phyloP scores from a whole-genome alignment of 2,797 vertebrate genomes.

The Lerista edwardsae region DNA sequence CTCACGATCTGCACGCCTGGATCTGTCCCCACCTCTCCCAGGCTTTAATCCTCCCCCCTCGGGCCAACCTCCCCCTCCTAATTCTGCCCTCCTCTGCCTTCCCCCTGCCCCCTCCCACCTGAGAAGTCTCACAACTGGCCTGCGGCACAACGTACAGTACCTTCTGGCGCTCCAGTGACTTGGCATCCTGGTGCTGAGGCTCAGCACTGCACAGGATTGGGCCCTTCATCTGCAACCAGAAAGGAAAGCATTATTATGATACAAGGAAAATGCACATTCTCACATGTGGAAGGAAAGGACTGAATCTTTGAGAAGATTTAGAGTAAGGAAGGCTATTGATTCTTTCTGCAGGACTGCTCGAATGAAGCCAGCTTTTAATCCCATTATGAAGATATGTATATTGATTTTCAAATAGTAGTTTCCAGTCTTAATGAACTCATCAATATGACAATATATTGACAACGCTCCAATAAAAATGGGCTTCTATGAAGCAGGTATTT shows the following conservation, averaged over 20 bases:
- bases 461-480: constrained; percentile 41
- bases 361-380: constrained; percentile 64
- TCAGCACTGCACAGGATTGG: too few species aligned
- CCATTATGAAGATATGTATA: constrained; percentile 47
- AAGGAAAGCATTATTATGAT: constrained; percentile 45
- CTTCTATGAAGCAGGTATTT: constrained; percentile 69
- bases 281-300: constrained; percentile 44
- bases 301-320: constrained; percentile 40
- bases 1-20: too few species aligned
- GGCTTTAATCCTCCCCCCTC: too few species aligned
- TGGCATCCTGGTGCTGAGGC: too few species aligned
- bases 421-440: constrained; percentile 66
- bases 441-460: constrained; percentile 62
- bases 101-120: too few species aligned
- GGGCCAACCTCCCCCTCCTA: too few species aligned
- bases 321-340: constrained; percentile 35
- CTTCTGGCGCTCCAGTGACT: too few species aligned
- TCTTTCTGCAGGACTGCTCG: constrained; percentile 36
- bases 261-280: constrained; percentile 31
- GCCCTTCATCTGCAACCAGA: constrained; percentile 29
- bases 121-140: too few species aligned
- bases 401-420: constrained; percentile 63
- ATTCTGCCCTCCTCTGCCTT: too few species aligned
- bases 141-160: too few species aligned
- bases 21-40: too few species aligned